Evolutionary conservation across 2,113 vertebrate species (phyloP).

Genomic region (Drymodes brunneopygia): DNA sequence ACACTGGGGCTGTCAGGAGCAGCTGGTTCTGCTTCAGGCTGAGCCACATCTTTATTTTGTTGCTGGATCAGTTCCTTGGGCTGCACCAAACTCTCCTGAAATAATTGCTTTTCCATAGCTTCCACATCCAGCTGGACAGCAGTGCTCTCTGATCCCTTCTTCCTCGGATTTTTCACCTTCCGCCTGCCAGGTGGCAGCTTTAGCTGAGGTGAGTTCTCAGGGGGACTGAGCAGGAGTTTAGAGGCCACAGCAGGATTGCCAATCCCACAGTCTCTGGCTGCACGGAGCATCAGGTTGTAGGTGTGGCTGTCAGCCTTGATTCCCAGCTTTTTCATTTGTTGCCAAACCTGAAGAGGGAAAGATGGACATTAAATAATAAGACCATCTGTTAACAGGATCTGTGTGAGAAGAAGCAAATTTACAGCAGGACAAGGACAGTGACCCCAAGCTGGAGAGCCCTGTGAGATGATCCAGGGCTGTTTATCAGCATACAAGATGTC

Average conservation of each 20-base stretch:
- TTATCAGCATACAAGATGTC: rapidly evolving
- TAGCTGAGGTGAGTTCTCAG: neutral
- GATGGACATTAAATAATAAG: neutral
- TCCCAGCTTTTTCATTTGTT: slow-evolving; percentile 84
- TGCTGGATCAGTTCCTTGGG: neutral
- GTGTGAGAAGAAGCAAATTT: neutral
- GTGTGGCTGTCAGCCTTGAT: slow-evolving; percentile 74
- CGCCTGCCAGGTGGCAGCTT: neutral
- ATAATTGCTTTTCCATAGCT: slow-evolving; percentile 76
- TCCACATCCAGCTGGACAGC: slow-evolving; percentile 68
- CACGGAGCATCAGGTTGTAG: slow-evolving; percentile 86
- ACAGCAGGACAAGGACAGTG: neutral
- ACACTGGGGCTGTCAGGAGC: rapidly evolving
- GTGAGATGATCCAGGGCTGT: neutral
- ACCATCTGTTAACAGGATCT: neutral
- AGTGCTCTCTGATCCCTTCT: neutral
- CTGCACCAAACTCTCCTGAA: slow-evolving; percentile 26
- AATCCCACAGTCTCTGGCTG: slow-evolving; percentile 86
- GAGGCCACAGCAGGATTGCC: slow-evolving; percentile 75
- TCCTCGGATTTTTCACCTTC: neutral
- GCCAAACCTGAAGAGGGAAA: slow-evolving; percentile 83
- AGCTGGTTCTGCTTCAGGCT: neutral
- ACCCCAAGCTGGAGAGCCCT: neutral
- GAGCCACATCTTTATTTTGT: neutral
- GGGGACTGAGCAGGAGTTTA: slow-evolving; percentile 68